Conservation (phyloP, 2,113 vertebrate genomes). For the Micronycteris hirsuta region DNA sequence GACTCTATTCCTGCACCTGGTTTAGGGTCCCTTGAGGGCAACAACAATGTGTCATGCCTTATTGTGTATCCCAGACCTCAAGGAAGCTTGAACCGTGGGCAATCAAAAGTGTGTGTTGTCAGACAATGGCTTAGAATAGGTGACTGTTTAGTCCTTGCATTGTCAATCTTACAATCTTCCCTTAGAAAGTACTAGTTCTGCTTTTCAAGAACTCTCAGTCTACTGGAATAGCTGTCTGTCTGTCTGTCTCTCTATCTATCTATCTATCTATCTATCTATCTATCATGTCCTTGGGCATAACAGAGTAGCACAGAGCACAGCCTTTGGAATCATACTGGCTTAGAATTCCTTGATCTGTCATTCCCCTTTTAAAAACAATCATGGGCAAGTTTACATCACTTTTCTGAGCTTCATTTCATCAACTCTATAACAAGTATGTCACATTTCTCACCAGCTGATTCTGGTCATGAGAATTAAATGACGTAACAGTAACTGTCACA, state of each 20-base stretch:
- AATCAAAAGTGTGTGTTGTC: background rate
- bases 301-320: background rate
- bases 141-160: background rate
- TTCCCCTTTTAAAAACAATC: background rate
- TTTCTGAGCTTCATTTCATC: slow-evolving; percentile 5
- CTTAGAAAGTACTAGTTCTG: background rate
- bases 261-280: background rate
- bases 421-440: background rate
- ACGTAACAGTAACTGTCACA: background rate
- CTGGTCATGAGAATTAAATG: background rate
- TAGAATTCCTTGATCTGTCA: background rate
- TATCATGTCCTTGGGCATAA: background rate
- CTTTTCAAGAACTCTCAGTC: background rate
- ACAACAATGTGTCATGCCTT: background rate
- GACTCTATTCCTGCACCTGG: background rate
- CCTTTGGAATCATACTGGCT: background rate
- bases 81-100: background rate
- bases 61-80: background rate
- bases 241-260: background rate
- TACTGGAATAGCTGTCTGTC: background rate
- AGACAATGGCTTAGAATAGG: background rate
- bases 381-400: background rate
- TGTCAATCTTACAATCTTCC: background rate
- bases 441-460: background rate
- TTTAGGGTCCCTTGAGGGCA: background rate